Conservation (phyloP, 2,888 invertebrate species). For the Drosophila diplacantha region DNA sequence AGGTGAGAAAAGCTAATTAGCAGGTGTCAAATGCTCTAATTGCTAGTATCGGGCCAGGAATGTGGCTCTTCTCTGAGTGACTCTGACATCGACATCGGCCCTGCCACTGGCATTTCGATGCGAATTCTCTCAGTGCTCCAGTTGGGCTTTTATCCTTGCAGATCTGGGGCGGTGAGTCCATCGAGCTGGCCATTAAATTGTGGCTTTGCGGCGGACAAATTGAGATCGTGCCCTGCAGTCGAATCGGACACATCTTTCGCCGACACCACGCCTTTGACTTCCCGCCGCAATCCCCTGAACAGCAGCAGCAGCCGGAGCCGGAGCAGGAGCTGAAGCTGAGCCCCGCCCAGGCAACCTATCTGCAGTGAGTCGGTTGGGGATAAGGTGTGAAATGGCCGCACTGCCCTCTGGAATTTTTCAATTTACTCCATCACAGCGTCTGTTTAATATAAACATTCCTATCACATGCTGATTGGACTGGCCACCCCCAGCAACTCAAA, state of each 20-base stretch:
- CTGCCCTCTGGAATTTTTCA: constrained; percentile 63
- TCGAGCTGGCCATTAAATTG: constrained; percentile 77
- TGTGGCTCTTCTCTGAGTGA: constrained; percentile 1
- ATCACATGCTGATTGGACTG: constrained; percentile 46
- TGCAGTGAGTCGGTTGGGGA: constrained; percentile 69
- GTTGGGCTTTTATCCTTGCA: constrained; percentile 40
- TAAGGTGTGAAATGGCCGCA: constrained; percentile 58
- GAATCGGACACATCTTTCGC: constrained; percentile 78
- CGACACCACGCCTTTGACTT: constrained; percentile 73
- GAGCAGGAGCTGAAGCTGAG: constrained; percentile 41
- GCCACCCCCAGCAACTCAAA: constrained; percentile 75
- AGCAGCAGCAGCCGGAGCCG: constrained; percentile 37
- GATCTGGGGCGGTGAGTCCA: constrained; percentile 78
- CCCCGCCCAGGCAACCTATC: constrained; percentile 67
- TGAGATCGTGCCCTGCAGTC: constrained; percentile 78
- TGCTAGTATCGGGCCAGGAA: constrained; percentile 46
- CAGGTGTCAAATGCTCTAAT: constrained; percentile 54
- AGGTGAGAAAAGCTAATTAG: constrained; percentile 68
- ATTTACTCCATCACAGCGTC: constrained; percentile 60
- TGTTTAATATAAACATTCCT: constrained; percentile 69
- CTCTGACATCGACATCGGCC: not conserved
- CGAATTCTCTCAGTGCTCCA: constrained; percentile 1
- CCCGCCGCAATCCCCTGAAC: constrained; percentile 48
- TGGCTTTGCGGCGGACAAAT: constrained; percentile 78
- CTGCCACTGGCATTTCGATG: constrained; percentile 7